Evolutionary conservation across 2,888 invertebrate genomes (phyloP), one percentile per base, ranked within the genome.

Genomic region (Drosophila leonis): DNA sequence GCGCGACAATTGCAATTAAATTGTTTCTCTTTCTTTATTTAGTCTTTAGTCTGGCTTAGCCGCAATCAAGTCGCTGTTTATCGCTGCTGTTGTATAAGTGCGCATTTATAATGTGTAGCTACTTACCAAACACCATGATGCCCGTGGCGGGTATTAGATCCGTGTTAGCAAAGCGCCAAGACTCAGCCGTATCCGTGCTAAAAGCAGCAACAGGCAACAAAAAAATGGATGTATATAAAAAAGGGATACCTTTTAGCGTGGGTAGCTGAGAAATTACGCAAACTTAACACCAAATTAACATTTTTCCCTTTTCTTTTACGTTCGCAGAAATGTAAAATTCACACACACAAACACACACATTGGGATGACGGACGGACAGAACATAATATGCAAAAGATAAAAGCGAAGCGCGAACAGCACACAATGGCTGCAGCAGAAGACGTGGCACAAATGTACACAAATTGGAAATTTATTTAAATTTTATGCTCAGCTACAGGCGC

Each of bases 111-210:
- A 42, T 39, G 42, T 2, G 35, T 41, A 31, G 35, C 63, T 67
- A 89, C 94, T 94, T 93, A 96, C 96, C 96, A 93, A 97, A 97
- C 15, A 97, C 96, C 95, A 97, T 97, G 76, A 97, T 96, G 76
- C 97, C 97, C 46, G 97, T 95, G 31, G 97, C 95, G 74, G 97
- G 96, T 72, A 97, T 94, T 48, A 96, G 94, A 82, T 96, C 96
- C 72, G 94, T 94, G 92, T 96, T 96, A 41, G 95, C 95, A 92
- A 97, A 96, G 80, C 94, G 94, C 96, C 96, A 97, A 1, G 95
- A 95, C 78, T 96, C 95, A 27, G 93, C 92, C 73, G 95, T 95
- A 54, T 93, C 93, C 57, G 95, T 95, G 65, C 96, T 96, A 31
- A 52, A 49, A 10, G 61, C 96, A 96, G 62, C 52, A 41, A 49